phyloP scores from a whole-genome alignment of 2,113 vertebrate genomes.

The Corynorhinus townsendii region DNA sequence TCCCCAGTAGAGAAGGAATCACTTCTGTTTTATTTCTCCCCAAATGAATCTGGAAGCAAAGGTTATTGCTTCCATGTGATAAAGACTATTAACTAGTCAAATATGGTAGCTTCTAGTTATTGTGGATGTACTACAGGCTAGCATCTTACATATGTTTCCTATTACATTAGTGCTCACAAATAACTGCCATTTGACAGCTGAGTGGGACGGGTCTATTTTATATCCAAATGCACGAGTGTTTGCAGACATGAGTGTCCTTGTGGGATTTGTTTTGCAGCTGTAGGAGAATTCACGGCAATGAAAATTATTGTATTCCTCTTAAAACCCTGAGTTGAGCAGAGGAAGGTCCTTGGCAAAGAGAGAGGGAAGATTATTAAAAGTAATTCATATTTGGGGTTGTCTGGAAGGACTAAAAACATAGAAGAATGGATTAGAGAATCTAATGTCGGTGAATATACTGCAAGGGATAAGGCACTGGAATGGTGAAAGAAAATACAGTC shows the following conservation, averaged over 20 bases:
- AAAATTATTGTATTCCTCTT: slow-evolving; percentile 7
- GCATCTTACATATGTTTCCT: slow-evolving; percentile 13
- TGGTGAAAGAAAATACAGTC: neutral
- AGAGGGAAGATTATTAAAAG: slow-evolving; percentile 13
- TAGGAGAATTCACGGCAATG: neutral
- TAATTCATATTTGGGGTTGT: neutral
- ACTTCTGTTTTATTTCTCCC: slow-evolving; percentile 7
- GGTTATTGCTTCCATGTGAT: slow-evolving; percentile 30
- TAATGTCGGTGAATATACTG: neutral
- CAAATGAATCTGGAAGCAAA: slow-evolving; percentile 13
- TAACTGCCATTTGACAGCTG: neutral
- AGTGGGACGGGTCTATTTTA: neutral
- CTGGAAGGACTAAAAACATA: neutral
- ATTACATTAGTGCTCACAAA: slow-evolving; percentile 15
- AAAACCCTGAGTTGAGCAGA: slow-evolving; percentile 17
- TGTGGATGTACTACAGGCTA: neutral
- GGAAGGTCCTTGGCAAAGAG: neutral
- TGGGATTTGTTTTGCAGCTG: slow-evolving; percentile 40
- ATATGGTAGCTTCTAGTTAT: neutral
- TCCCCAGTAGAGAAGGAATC: slow-evolving; percentile 5
- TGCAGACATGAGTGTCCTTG: neutral
- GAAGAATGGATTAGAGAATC: neutral
- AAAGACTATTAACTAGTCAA: slow-evolving; percentile 5
- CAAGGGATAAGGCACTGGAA: neutral
- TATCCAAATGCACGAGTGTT: neutral